These are phyloP conservation scores for Sminthurides aquaticus DNA, from an alignment of 2,888 invertebrate genomes.

Conservation along the genomic window DNA sequence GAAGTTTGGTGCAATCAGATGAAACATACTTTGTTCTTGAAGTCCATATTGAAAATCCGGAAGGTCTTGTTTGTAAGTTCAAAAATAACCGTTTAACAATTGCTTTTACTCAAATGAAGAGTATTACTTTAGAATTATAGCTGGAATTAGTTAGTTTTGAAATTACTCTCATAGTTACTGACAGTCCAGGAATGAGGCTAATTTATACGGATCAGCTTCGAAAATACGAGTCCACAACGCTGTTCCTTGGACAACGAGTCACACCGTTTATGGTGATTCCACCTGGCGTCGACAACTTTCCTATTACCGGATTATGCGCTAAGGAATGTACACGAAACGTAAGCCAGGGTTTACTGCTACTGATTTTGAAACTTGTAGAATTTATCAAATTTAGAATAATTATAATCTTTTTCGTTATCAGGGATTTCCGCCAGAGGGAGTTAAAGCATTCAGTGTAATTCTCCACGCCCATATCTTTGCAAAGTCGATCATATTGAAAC, in stretches of 20 bases:
- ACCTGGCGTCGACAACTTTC: constrained; percentile 66
- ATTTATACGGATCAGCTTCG: constrained; percentile 67
- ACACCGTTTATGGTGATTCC: constrained; percentile 76
- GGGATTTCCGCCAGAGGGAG: constrained; percentile 19
- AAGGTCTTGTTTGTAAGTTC: constrained; percentile 32
- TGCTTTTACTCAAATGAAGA: too few species aligned
- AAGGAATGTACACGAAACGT: constrained; percentile 72
- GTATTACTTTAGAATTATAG: too few species aligned
- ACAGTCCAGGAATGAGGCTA: constrained; percentile 71
- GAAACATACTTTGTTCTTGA: constrained; percentile 78
- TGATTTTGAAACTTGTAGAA: constrained; percentile 1
- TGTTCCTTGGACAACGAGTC: constrained; percentile 70
- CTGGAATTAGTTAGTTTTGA: too few species aligned
- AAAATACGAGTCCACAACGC: constrained; percentile 68
- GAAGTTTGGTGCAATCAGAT: constrained; percentile 73
- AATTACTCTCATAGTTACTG: constrained; percentile 56
- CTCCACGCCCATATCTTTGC: constrained; percentile 18
- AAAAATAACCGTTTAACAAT: too few species aligned
- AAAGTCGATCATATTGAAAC: constrained; percentile 13
- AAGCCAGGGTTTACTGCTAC: constrained; percentile 46
- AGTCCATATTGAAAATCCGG: constrained; percentile 75
- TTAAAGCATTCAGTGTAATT: constrained; percentile 13
- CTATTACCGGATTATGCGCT: constrained; percentile 74
- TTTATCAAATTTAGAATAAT: too few species aligned
- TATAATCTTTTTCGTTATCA: constrained; percentile 2